Conservation (phyloP, 2,888 invertebrate genomes). For the Odontocolon sp. region DNA sequence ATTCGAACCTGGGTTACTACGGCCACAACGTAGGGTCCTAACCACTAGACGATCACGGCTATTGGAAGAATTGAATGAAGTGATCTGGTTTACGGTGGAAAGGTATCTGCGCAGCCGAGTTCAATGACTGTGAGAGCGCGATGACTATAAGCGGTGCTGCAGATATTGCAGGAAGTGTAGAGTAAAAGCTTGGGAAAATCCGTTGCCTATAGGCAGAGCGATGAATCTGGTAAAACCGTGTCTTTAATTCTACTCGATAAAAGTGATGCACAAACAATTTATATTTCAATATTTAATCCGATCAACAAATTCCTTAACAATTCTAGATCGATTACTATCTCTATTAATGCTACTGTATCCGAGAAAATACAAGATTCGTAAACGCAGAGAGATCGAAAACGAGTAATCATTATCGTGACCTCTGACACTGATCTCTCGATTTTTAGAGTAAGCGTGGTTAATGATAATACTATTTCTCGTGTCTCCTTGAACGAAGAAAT, state of each 20-base stretch:
- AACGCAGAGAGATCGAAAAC: neutral
- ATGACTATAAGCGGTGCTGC: too few relatives aligned
- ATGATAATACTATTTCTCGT: neutral
- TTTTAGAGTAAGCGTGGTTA: neutral
- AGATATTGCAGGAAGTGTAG: too few relatives aligned
- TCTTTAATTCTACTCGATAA: too few relatives aligned
- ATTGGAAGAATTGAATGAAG: constrained; percentile 37
- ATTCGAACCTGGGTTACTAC: constrained; percentile 81
- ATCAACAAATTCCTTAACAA: too few relatives aligned
- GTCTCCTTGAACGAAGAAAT: constrained; percentile 42
- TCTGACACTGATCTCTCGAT: constrained; percentile 31
- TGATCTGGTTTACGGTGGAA: constrained; percentile 3
- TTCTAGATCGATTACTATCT: neutral
- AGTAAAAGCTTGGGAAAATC: too few relatives aligned
- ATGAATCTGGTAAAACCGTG: too few relatives aligned
- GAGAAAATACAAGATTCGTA: neutral
- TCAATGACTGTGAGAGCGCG: neutral
- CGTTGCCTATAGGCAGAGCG: too few relatives aligned
- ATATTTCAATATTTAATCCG: too few relatives aligned
- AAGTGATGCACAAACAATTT: too few relatives aligned
- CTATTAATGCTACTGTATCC: neutral
- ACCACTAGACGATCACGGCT: constrained; percentile 80
- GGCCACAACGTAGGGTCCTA: constrained; percentile 81
- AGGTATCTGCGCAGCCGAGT: constrained; percentile 2
- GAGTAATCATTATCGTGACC: constrained; percentile 23